Conservation (phyloP, 2,797 vertebrate species). For the Pempheris klunzingeri region DNA sequence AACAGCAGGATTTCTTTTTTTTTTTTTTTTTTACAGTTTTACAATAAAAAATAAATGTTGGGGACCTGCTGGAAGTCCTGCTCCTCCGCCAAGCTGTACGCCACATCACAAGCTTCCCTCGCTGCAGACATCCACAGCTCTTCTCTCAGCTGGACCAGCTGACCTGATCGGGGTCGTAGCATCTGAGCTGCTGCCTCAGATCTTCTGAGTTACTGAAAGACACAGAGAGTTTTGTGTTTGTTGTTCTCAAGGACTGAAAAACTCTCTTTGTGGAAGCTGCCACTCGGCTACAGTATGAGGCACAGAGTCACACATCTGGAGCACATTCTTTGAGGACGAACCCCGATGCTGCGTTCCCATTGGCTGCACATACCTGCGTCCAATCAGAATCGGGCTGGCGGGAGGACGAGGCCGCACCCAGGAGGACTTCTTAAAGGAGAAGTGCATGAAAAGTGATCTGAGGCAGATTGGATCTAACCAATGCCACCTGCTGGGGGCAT, state of each 20-base stretch:
- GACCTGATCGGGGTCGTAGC: not conserved
- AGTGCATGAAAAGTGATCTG: not conserved
- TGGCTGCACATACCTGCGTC: not conserved
- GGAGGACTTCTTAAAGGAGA: not conserved
- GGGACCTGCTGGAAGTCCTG: conserved; percentile 40
- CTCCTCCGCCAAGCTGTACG: conserved; percentile 30
- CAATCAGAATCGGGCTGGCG: conserved; percentile 8
- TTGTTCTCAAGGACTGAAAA: not conserved
- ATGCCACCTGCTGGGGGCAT: not conserved
- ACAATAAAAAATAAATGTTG: not conserved
- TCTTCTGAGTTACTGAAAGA: not conserved
- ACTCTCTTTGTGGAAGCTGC: no score
- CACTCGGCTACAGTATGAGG: no score
- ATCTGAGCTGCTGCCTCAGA: not conserved
- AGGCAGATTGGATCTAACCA: not conserved
- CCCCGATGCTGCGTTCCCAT: not conserved
- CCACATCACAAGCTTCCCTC: not conserved
- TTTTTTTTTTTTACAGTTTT: not conserved
- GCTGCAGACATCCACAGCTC: conserved; percentile 21
- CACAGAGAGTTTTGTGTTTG: not conserved
- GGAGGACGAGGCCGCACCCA: not conserved
- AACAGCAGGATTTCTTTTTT: no score
- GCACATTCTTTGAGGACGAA: not conserved
- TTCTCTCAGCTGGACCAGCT: not conserved
- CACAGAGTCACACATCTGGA: no score